Base-by-base conservation (phyloP, 2,797 vertebrate genomes). In the Pachyuromys duprasi region DNA sequence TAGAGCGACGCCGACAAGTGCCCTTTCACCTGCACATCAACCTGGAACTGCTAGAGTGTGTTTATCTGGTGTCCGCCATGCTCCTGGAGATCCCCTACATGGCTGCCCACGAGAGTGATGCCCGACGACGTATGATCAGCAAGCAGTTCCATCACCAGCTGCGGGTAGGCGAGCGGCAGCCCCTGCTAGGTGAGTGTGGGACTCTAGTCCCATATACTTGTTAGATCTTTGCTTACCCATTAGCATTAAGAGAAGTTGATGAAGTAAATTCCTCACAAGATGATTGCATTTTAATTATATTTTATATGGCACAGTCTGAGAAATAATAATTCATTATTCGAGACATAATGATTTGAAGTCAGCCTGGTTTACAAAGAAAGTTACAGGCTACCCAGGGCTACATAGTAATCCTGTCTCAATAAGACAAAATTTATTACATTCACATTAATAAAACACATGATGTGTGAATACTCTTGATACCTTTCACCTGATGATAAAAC, bases 21-120 rank as follows among this genome's bases (percentile, higher is more conserved):
- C 99, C 99, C 0, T 99, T 99, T 98, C 99, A 99, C 98, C 99
- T 99, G 99, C 99, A 99, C 98, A 99, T 99, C 97, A 99, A 99
- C 98, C 98, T 99, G 97, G 99, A 99, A 97, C 98, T 99, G 91
- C 98, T 99, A 91, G 99, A 99, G 97, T 99, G 99, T 28, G 99
- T 99, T 70, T 99, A 99, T 93, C 98, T 99, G 98, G 99, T 99
- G 93, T 99, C 99, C 0, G 99, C 99, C 94, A 99, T 99, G 99
- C 98, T 99, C 96, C 97, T 99, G 94, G 99, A 99, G 98, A 99
- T 99, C 97, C 99, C 99, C 15, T 99, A 99, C 98, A 99, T 99
- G 99, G 99, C 99, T 0, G 99, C 99, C 0, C 99, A 99, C 0
- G 99, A 99, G 98, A 99, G 99, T 0, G 99, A 99, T 0, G 99